Evolutionary conservation across 2,888 invertebrate species (phyloP), one percentile per base, ranked within the genome.

Genomic region (Halictus quadricinctus): DNA sequence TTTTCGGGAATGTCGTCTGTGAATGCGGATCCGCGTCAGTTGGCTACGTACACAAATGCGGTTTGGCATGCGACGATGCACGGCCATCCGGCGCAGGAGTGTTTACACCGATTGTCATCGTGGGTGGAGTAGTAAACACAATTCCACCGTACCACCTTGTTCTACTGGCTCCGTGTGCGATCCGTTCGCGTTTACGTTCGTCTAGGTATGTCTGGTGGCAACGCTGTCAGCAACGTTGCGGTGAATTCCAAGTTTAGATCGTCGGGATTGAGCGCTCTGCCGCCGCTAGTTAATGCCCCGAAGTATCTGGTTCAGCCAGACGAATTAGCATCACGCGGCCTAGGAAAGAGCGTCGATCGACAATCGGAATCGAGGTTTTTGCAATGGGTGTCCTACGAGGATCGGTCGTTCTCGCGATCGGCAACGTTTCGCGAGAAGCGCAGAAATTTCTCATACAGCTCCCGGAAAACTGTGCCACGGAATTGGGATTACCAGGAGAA

Each of bases 71-170:
- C 86, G 90, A 88, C 87, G 88, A 88, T 89, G 90, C 88, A 90
- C 87, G 88, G 92, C 91, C 91, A 91, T 92, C 87, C 88, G 90
- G 91, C 90, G 88, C 87, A 87, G 88, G 88, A 88, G 88, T 88
- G 91, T 92, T 92, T 92, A 91, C 88, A 87, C 88, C 88, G 88
- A 91, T 92, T 91, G 90, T 91, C 91, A 91, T 88, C 81, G 90
- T 88, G 89, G 91, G 89, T 91, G 90, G 88, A 90, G 89, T 88
- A 87, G 92, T 90, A 92, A 92, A 92, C 91, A 92, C 89, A 89
- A 90, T 90, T 91, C 83, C 83, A 86, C 84, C 88, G 89, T 86
- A 83, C 84, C 80, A 80, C 72, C 76, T 84, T 80, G 72, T 82
- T 82, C 84, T 43, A 60, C 46, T 78, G 81, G 50, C 69, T 74